Percentiles rank a stretch among this genome's conserved stretches.
Evolutionary conservation across 2,113 vertebrate species (phyloP).

Genomic region (Pomatorhinus ruficollis): DNA sequence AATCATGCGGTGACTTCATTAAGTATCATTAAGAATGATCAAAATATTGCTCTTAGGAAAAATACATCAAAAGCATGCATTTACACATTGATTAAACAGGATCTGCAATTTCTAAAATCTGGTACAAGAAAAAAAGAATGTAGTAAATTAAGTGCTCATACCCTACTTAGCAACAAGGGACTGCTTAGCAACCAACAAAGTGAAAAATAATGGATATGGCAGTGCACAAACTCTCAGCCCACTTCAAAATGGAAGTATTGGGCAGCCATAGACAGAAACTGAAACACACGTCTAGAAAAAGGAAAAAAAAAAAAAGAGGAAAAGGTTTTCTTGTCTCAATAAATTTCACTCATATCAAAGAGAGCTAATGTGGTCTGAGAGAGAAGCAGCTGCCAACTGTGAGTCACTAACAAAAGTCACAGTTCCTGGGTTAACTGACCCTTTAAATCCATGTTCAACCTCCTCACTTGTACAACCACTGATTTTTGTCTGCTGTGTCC

Average conservation of each 20-base stretch:
- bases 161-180: conserved; percentile 83
- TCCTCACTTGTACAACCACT: neutral
- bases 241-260: conserved; percentile 1
- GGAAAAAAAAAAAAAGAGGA: neutral
- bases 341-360: neutral
- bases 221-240: conserved; percentile 61
- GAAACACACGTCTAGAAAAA: neutral
- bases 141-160: conserved; percentile 83
- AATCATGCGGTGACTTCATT: conserved; percentile 87
- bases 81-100: conserved; percentile 86
- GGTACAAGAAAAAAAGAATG: conserved; percentile 78
- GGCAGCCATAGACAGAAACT: neutral
- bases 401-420: neutral
- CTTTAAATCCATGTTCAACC: fast-evolving
- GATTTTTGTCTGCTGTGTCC: fast-evolving
- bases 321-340: neutral
- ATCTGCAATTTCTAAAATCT: conserved; percentile 84
- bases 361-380: neutral
- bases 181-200: conserved; percentile 83
- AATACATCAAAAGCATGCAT: conserved; percentile 86
- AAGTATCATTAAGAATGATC: conserved; percentile 88
- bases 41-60: conserved; percentile 88
- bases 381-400: neutral
- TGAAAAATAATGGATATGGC: conserved; percentile 74
- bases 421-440: neutral